A percentile compares a stretch with the other conserved stretches of the same genome.
Conservation (phyloP, 2,888 invertebrate genomes). For the Orthosia cruda region DNA sequence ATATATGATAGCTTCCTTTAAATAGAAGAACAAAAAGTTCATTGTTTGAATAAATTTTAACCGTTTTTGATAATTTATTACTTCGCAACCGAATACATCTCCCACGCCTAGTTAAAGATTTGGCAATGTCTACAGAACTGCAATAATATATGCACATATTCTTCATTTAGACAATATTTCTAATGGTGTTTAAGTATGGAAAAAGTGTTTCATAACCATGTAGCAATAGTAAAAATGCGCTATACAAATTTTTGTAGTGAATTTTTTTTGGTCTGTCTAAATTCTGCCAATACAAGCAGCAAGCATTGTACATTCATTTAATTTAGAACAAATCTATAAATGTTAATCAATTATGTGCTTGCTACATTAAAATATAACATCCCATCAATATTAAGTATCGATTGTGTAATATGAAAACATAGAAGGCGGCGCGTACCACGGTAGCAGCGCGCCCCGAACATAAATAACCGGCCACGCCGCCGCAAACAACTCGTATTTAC, state of each 20-base stretch:
- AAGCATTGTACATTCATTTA: background rate
- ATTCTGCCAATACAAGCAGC: background rate
- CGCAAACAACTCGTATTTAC: constrained; percentile 88
- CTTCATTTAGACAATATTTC: constrained; percentile 36
- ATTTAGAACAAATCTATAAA: background rate
- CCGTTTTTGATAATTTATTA: constrained; percentile 64
- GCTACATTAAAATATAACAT: constrained; percentile 23
- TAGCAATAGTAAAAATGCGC: constrained; percentile 12
- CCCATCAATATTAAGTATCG: constrained; percentile 37
- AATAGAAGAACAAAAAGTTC: constrained; percentile 35
- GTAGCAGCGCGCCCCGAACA: constrained; percentile 83
- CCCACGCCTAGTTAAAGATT: constrained; percentile 64
- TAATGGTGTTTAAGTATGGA: constrained; percentile 17
- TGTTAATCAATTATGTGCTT: background rate
- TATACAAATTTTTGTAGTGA: background rate
- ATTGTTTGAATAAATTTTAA: constrained; percentile 54
- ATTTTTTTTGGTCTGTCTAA: background rate
- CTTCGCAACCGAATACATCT: constrained; percentile 50
- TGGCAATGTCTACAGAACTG: constrained; percentile 59
- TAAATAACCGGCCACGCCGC: constrained; percentile 87
- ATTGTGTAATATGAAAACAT: constrained; percentile 65
- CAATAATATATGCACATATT: constrained; percentile 40
- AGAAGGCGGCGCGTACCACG: constrained; percentile 86
- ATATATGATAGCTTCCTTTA: constrained; percentile 48
- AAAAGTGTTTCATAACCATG: constrained; percentile 40